These are phyloP conservation scores for Megastigmus dorsalis DNA, from an alignment of 2,888 invertebrate species.

Conservation along the genomic window DNA sequence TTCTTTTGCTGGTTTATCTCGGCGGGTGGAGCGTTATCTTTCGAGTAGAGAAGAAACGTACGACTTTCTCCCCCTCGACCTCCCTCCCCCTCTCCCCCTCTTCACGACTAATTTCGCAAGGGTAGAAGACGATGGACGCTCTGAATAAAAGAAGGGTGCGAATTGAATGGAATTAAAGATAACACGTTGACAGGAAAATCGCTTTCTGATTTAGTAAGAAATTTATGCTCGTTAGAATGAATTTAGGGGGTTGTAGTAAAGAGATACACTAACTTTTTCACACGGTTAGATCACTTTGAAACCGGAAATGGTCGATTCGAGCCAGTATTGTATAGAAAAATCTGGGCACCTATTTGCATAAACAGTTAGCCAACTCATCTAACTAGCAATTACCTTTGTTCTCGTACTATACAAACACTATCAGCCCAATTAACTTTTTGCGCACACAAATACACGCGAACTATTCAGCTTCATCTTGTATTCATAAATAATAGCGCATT, in stretches of 20 bases:
- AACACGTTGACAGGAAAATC: conserved; percentile 28
- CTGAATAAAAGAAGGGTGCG: conserved; percentile 24
- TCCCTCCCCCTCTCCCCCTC: too few species aligned
- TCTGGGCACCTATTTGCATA: too few species aligned
- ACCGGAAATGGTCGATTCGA: too few species aligned
- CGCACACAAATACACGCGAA: not conserved
- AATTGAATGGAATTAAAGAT: conserved; percentile 41
- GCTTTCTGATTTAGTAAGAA: conserved; percentile 8
- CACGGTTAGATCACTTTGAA: too few species aligned
- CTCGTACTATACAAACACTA: too few species aligned
- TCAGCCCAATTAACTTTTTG: too few species aligned
- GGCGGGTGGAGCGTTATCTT: not conserved
- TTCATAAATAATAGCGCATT: not conserved
- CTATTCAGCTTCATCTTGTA: conserved; percentile 6
- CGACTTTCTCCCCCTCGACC: conserved; percentile 14
- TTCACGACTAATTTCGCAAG: conserved; percentile 15
- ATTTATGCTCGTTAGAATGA: too few species aligned
- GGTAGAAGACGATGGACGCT: not conserved
- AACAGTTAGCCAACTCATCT: too few species aligned
- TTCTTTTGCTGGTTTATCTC: conserved; percentile 1
- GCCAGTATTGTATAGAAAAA: too few species aligned
- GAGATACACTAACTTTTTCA: too few species aligned
- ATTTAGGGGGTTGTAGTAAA: too few species aligned
- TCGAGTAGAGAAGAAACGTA: not conserved
- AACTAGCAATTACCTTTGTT: too few species aligned